Evolutionary conservation across 2,888 invertebrate genomes (phyloP).

Genomic region (Drosophila affinis): DNA sequence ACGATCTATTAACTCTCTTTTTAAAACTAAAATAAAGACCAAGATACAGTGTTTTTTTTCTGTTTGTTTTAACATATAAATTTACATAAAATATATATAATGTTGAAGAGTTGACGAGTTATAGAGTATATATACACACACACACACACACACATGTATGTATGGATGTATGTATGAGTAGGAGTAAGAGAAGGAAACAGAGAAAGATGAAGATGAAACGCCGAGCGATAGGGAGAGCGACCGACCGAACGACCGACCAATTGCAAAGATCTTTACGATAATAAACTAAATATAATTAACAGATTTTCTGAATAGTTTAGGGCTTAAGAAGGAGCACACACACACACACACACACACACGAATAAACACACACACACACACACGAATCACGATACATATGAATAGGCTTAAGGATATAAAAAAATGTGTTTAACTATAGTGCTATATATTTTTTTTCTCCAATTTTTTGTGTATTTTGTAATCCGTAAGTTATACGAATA

Average conservation of each 20-base stretch:
- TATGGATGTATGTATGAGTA: constrained; percentile 11
- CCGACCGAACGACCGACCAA: constrained; percentile 81
- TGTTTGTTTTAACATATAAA: constrained; percentile 17
- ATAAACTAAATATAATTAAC: constrained; percentile 32
- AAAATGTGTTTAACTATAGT: constrained; percentile 31
- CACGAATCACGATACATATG: constrained; percentile 27
- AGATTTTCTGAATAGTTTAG: constrained; percentile 32
- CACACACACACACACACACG: constrained; percentile 15
- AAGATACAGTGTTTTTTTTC: constrained; percentile 47
- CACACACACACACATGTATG: not conserved
- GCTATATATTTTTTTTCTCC: constrained; percentile 18
- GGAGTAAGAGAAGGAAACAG: constrained; percentile 2
- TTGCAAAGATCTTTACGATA: constrained; percentile 55
- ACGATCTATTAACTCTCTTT: constrained; percentile 27
- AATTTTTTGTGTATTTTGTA: constrained; percentile 40
- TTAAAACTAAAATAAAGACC: constrained; percentile 34
- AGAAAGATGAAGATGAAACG: constrained; percentile 11
- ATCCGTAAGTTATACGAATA: constrained; percentile 37
- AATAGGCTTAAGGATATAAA: constrained; percentile 11
- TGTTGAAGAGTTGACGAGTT: constrained; percentile 27
- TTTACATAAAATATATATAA: constrained; percentile 39
- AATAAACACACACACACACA: constrained; percentile 18
- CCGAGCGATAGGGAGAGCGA: constrained; percentile 55
- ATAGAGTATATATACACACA: not conserved
- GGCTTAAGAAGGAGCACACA: constrained; percentile 5